A percentile compares a stretch with the other conserved stretches of the same genome.
Conservation (phyloP, 2,888 invertebrate species). For the Neoaliturus tenellus region DNA sequence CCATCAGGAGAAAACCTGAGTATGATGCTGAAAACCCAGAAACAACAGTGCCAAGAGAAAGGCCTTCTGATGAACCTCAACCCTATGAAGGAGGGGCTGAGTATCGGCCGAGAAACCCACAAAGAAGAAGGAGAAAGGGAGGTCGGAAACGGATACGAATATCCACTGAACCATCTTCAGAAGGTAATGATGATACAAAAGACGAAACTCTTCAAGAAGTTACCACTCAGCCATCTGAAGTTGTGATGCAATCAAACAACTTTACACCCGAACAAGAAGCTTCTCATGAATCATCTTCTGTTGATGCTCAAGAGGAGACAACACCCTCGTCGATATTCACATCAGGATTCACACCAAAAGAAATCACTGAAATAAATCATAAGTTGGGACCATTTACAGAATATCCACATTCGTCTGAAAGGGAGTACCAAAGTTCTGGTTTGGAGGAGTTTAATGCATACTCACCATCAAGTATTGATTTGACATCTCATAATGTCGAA, state of each 20-base stretch:
- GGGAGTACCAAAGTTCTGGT: not conserved
- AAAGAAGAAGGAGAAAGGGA: conserved; percentile 63
- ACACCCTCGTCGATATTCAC: conserved; percentile 11
- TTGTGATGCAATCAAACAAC: conserved; percentile 36
- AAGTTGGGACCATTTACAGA: conserved; percentile 43
- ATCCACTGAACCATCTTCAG: conserved; percentile 29
- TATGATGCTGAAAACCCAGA: conserved; percentile 15
- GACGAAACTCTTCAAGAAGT: conserved; percentile 22
- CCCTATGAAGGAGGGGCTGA: conserved; percentile 13
- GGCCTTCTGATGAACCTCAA: not conserved
- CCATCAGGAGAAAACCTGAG: conserved; percentile 61
- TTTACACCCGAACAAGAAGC: not conserved
- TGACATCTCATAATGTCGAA: conserved; percentile 11
- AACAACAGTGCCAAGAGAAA: conserved; percentile 27
- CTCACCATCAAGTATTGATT: conserved; percentile 12
- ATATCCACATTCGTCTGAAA: not conserved
- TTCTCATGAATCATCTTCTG: not conserved
- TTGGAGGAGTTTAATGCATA: not conserved
- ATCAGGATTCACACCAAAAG: conserved; percentile 48
- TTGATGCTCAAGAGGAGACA: not conserved
- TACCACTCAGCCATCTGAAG: conserved; percentile 40
- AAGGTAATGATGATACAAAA: conserved; percentile 9
- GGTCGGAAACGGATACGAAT: conserved; percentile 61
- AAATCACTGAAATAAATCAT: conserved; percentile 50
- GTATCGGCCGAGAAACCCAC: conserved; percentile 54